Base-by-base conservation (phyloP, 2,888 invertebrate genomes). In the Carcina quercana region DNA sequence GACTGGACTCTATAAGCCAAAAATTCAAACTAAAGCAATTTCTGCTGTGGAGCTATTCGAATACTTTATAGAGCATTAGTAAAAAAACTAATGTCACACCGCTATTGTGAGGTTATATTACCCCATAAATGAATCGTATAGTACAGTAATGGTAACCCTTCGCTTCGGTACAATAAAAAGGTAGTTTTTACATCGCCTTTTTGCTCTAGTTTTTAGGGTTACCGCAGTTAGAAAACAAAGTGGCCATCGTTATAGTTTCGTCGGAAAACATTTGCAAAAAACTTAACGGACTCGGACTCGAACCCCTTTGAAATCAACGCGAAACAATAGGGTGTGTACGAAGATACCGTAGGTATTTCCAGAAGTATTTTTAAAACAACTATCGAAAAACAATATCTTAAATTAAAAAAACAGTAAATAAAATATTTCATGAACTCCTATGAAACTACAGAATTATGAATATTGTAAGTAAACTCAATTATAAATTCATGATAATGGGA, bases 201-300 rank as follows among this genome's bases (percentile, higher is more conserved):
- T 78, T 80, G 74, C 78, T 74, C 72, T 47, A 74, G 43, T 80
- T 82, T 79, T 80, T 74, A 59, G 52, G 42, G 48, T 57, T 46
- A 79, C 82, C 82, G 54, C 82, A 79, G 67, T 70, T 60, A 59
- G 50, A 48, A 63, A 78, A 82, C 76, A 80, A 68, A 54, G 61
- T 61, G 52, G 44, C 50, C 55, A 48, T 58, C 57, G 59, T 71
- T 59, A 71, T 60, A n/a, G 27, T 21, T 29, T 40, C 25, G 37
- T 39, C 39, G 20, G 30, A 30, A 32, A 12, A 28, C 13, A 13
- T 38, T 43, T 34, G 48, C 48, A 62, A 58, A 63, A 61, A 37
- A 41, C 22, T 25, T 43, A 45, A 58, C 44, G 43, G 48, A n/a
- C n/a, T n/a, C n/a, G n/a, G n/a, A n/a, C n/a, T n/a, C n/a, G n/a